These are phyloP conservation scores for Meda fulgida DNA, from an alignment of 2,797 vertebrate genomes.

Conservation along the genomic window DNA sequence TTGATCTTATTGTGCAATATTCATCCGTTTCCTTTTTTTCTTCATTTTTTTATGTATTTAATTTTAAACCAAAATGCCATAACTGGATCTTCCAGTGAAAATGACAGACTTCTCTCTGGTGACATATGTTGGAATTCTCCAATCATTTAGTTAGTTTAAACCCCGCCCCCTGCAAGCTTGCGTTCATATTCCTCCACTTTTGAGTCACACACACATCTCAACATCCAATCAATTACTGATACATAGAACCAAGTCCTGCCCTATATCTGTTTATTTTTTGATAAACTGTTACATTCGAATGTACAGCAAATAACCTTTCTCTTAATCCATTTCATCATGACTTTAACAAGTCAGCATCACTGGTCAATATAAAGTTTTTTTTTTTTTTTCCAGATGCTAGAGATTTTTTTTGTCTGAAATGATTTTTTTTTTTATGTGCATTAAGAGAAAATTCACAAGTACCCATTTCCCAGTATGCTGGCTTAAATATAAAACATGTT, in stretches of 20 bases:
- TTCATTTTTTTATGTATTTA: no score
- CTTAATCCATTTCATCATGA: neutral
- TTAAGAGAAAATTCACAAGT: neutral
- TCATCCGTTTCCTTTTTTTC: no score
- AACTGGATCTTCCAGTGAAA: neutral
- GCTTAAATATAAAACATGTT: neutral
- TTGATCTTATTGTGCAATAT: no score
- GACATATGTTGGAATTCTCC: neutral
- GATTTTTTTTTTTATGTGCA: no score
- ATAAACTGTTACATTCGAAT: no score
- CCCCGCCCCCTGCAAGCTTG: neutral
- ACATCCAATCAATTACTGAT: neutral
- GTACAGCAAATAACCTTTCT: no score
- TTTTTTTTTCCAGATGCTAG: neutral
- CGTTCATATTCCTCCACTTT: neutral
- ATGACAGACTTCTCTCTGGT: no score
- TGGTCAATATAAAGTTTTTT: neutral
- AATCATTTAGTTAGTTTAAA: neutral
- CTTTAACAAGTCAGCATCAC: neutral
- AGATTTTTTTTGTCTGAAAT: no score
- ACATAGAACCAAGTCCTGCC: neutral
- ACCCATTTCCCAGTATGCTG: neutral
- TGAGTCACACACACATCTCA: neutral
- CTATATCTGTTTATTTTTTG: no score
- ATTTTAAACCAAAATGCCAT: neutral